A percentile compares a stretch with the other conserved stretches of the same genome.
Conservation (phyloP, 2,888 invertebrate genomes). For the Ceraclea dissimilis region DNA sequence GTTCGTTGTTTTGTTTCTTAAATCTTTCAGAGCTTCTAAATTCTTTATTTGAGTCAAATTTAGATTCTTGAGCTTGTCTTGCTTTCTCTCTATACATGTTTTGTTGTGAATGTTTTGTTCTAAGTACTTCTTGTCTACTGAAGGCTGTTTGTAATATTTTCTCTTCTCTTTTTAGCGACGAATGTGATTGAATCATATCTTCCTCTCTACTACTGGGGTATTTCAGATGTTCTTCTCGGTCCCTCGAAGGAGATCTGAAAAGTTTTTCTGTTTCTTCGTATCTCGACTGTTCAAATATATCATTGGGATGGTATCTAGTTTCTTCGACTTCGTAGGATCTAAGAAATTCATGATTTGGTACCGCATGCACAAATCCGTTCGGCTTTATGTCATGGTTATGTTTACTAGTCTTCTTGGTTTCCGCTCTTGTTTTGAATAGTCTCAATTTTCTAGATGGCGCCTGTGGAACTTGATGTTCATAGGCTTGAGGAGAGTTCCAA, state of each 20-base stretch:
- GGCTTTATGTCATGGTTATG: conserved; percentile 22
- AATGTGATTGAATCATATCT: conserved; percentile 40
- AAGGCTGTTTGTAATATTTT: conserved; percentile 41
- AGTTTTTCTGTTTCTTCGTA: conserved; percentile 34
- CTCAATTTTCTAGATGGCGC: conserved; percentile 49
- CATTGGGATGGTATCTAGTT: conserved; percentile 19
- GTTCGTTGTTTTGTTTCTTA: conserved; percentile 37
- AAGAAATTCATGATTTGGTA: conserved; percentile 8
- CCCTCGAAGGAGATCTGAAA: conserved; percentile 42
- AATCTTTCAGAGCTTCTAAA: conserved; percentile 48
- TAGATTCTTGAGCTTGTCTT: conserved; percentile 39
- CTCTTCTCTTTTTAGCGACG: conserved; percentile 44
- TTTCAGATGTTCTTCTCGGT: conserved; percentile 41
- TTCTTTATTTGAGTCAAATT: conserved; percentile 44
- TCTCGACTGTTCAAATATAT: conserved; percentile 24
- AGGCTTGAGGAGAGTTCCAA: conserved; percentile 45
- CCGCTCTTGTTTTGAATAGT: conserved; percentile 67
- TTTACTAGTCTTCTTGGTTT: conserved; percentile 50
- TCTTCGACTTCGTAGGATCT: conserved; percentile 29
- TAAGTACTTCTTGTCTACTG: conserved; percentile 41
- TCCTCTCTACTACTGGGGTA: conserved; percentile 37
- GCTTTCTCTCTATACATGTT: conserved; percentile 46
- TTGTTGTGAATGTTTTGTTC: conserved; percentile 43
- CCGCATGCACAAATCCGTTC: conserved; percentile 19
- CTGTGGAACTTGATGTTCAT: conserved; percentile 36